Evolutionary conservation across 1,140 invertebrate species (phyloP).

Genomic region (Drosophila pseudoobscura): DNA sequence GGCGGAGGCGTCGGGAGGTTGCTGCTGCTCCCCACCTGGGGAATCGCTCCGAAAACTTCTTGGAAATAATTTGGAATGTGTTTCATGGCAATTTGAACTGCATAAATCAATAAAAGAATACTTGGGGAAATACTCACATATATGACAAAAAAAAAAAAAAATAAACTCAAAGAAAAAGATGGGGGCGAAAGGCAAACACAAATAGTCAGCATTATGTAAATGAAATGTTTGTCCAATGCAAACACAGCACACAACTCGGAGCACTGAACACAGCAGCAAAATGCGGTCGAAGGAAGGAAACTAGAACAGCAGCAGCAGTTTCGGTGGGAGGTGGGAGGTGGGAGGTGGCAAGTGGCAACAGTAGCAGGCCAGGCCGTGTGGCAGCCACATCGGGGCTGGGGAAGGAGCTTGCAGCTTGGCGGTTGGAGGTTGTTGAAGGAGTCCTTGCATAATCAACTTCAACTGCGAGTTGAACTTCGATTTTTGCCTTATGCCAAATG

Average conservation of each 20-base stretch:
- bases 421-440: slow-evolving; percentile 1
- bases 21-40: neutral
- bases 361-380: neutral
- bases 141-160: slow-evolving; percentile 39
- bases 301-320: slow-evolving; percentile 36
- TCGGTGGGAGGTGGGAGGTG: neutral
- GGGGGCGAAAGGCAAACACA: slow-evolving; percentile 51
- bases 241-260: slow-evolving; percentile 13
- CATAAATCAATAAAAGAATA: slow-evolving; percentile 61
- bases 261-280: slow-evolving; percentile 13
- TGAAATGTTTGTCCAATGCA: slow-evolving; percentile 74
- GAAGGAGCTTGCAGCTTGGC: slow-evolving; percentile 23
- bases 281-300: slow-evolving; percentile 45
- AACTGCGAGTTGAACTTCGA: slow-evolving; percentile 48
- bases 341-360: slow-evolving; percentile 2
- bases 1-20: neutral
- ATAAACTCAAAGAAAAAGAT: slow-evolving; percentile 9
- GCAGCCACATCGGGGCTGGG: neutral
- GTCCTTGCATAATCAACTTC: slow-evolving; percentile 70
- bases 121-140: slow-evolving; percentile 23
- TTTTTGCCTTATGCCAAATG: slow-evolving; percentile 54
- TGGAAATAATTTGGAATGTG: slow-evolving; percentile 37
- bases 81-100: slow-evolving; percentile 36
- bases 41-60: slow-evolving; percentile 8
- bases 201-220: slow-evolving; percentile 78